phyloP scores from a whole-genome alignment of 2,888 invertebrate genomes.

The Tethea ocularis region DNA sequence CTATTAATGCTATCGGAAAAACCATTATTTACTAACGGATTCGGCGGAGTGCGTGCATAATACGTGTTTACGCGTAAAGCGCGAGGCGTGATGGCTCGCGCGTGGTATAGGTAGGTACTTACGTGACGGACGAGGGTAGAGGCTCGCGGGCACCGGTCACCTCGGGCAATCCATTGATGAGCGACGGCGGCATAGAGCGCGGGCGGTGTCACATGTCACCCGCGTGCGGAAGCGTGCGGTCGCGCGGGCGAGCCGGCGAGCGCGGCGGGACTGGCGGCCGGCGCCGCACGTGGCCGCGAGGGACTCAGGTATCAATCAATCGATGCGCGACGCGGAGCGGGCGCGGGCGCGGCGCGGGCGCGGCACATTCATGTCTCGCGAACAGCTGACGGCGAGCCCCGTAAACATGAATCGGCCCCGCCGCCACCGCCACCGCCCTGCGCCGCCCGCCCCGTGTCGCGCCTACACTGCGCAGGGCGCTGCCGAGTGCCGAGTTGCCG shows the following conservation, averaged over 20 bases:
- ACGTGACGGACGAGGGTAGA: constrained; percentile 42
- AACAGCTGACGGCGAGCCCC: constrained; percentile 80
- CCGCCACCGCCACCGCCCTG: constrained; percentile 29
- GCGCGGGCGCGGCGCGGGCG: constrained; percentile 72
- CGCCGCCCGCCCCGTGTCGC: constrained; percentile 29
- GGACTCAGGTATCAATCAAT: constrained; percentile 75
- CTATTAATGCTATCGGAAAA: constrained; percentile 59
- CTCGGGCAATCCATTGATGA: constrained; percentile 74
- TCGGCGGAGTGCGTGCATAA: constrained; percentile 32
- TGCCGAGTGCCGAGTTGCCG: constrained; percentile 16
- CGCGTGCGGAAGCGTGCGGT: constrained; percentile 69
- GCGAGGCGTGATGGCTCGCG: constrained; percentile 23
- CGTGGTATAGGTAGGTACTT: constrained; percentile 30
- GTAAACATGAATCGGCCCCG: constrained; percentile 79
- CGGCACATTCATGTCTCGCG: constrained; percentile 76
- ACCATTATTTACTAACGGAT: constrained; percentile 60
- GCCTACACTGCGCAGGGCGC: constrained; percentile 55
- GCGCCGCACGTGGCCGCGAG: constrained; percentile 46
- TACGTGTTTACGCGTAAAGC: constrained; percentile 41
- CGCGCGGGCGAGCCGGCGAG: constrained; percentile 56
- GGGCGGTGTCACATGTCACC: constrained; percentile 47
- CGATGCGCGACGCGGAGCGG: constrained; percentile 72
- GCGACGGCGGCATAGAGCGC: constrained; percentile 46
- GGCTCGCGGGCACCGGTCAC: constrained; percentile 62
- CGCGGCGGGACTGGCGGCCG: constrained; percentile 42